Percentiles rank a stretch among this genome's conserved stretches.
Conservation (phyloP, 2,888 invertebrate species). For the Melanargia galathea region DNA sequence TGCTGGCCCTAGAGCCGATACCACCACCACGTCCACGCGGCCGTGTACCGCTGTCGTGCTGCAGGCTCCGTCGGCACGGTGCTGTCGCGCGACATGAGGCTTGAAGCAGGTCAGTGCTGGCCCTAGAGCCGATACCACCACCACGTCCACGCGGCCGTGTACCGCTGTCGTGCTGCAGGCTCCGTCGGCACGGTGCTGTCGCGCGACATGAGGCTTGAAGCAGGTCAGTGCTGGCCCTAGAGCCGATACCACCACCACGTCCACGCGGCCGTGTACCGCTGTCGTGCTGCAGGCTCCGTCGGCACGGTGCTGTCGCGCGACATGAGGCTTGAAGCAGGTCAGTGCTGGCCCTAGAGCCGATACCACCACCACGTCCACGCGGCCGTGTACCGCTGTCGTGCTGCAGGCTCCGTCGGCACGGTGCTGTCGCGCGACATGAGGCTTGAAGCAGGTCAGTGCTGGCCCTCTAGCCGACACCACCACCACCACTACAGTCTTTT, state of each 20-base stretch:
- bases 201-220: conserved; percentile 89
- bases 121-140: conserved; percentile 79
- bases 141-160: conserved; percentile 90
- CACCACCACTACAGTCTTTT: too few species aligned
- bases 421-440: conserved; percentile 91
- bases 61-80: conserved; percentile 89
- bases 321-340: conserved; percentile 91
- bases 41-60: conserved; percentile 91
- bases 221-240: conserved; percentile 81
- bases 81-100: conserved; percentile 89
- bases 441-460: conserved; percentile 87
- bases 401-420: conserved; percentile 88
- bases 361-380: conserved; percentile 92
- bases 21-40: conserved; percentile 90
- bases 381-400: conserved; percentile 90
- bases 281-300: conserved; percentile 88
- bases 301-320: conserved; percentile 91
- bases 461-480: conserved; percentile 77
- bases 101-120: conserved; percentile 86
- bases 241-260: conserved; percentile 91
- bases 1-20: conserved; percentile 50
- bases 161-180: conserved; percentile 91
- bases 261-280: conserved; percentile 91
- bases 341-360: conserved; percentile 43
- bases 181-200: conserved; percentile 89